Conservation (phyloP, 2,888 invertebrate species). For the Leptopterna dolabrata region DNA sequence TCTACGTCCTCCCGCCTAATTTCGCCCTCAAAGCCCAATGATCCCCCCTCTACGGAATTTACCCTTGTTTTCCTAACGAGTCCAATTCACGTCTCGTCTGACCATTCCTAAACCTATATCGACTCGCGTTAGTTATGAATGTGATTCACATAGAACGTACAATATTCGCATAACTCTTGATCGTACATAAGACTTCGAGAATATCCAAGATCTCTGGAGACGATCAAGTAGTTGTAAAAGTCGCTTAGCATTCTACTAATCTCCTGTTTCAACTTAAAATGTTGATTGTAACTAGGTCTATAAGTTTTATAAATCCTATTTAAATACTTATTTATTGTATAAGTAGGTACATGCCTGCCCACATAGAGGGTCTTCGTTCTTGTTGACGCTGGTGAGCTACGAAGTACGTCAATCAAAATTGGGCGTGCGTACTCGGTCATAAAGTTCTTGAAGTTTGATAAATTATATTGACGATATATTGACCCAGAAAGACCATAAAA, state of each 20-base stretch:
- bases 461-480: no score
- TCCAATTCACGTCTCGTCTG: neutral
- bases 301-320: no score
- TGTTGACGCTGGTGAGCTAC: no score
- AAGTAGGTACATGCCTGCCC: no score
- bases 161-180: neutral
- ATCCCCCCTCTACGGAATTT: neutral
- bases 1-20: constrained; percentile 70
- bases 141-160: neutral
- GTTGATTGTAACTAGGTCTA: no score
- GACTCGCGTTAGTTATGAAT: neutral
- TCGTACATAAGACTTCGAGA: no score
- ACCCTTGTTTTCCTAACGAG: neutral
- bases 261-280: neutral
- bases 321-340: no score
- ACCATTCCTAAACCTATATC: neutral
- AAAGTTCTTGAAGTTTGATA: no score
- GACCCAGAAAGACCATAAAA: no score
- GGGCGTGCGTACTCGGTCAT: no score
- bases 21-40: constrained; percentile 56
- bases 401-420: no score
- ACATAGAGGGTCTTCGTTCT: no score
- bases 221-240: neutral
- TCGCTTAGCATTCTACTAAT: neutral
- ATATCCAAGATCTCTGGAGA: neutral